phyloP scores from a whole-genome alignment of 2,113 vertebrate species.

The Microtus oregoni region DNA sequence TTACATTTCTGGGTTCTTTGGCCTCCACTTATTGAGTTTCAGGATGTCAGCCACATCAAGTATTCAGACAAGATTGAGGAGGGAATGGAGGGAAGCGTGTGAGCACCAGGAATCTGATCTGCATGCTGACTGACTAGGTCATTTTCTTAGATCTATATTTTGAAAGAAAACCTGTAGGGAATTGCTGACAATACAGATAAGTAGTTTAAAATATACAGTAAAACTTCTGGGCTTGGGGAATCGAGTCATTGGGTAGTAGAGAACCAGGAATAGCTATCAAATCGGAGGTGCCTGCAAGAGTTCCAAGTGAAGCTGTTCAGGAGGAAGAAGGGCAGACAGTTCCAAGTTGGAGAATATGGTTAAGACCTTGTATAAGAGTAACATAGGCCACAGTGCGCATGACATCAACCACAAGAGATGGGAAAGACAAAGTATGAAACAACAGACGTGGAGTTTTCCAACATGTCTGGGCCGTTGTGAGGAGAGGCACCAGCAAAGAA shows the following conservation, averaged over 20 bases:
- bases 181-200: not conserved
- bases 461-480: not conserved
- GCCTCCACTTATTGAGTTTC: conserved; percentile 93
- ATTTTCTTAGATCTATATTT: conserved; percentile 3
- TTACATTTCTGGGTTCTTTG: conserved; percentile 95
- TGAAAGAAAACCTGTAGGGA: not conserved
- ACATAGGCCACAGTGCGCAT: not conserved
- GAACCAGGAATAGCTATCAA: not conserved
- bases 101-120: not conserved
- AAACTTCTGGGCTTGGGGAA: conserved; percentile 15
- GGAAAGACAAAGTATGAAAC: not conserved
- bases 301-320: not conserved
- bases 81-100: conserved; percentile 55
- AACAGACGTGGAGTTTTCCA: not conserved
- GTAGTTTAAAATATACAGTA: not conserved
- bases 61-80: conserved; percentile 89
- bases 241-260: not conserved
- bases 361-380: not conserved
- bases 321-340: not conserved
- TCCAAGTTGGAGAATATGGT: not conserved
- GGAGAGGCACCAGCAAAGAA: not conserved
- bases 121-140: not conserved
- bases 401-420: not conserved
- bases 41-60: conserved; percentile 91
- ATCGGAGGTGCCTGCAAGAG: not conserved